Evolutionary conservation across 1,140 invertebrate species (phyloP).

Genomic region (Philotrypesis tridentata): DNA sequence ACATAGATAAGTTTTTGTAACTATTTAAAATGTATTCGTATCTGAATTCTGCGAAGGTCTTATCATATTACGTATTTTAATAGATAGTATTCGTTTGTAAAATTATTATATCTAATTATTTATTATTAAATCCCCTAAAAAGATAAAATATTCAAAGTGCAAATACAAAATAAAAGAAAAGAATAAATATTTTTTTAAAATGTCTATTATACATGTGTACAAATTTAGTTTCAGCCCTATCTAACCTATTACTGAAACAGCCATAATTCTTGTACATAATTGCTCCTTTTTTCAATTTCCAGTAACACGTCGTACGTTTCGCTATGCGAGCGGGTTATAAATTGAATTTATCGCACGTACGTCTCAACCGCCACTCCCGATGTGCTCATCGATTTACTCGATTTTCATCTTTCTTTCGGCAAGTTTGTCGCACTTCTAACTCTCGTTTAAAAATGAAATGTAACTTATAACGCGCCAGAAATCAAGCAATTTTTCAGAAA

Average conservation of each 20-base stretch:
- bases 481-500: too few relatives aligned
- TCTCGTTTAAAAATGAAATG: too few relatives aligned
- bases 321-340: too few relatives aligned
- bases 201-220: constrained; percentile 38
- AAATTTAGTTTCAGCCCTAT: not conserved
- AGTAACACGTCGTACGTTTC: too few relatives aligned
- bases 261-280: not conserved
- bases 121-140: not conserved
- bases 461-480: too few relatives aligned
- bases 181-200: constrained; percentile 20
- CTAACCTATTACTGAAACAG: not conserved
- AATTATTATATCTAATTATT: not conserved
- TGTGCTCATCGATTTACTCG: too few relatives aligned
- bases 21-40: not conserved
- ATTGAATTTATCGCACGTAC: too few relatives aligned
- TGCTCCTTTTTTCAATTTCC: too few relatives aligned
- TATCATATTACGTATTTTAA: not conserved
- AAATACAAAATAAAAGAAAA: not conserved
- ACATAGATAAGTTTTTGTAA: not conserved
- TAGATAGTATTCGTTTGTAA: constrained; percentile 11
- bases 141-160: not conserved
- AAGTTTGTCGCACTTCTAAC: too few relatives aligned
- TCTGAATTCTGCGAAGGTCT: not conserved
- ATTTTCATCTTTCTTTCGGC: too few relatives aligned
- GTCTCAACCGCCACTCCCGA: too few relatives aligned